Evolutionary conservation across 2,888 invertebrate species (phyloP).

Genomic region (Bellardia pandia): DNA sequence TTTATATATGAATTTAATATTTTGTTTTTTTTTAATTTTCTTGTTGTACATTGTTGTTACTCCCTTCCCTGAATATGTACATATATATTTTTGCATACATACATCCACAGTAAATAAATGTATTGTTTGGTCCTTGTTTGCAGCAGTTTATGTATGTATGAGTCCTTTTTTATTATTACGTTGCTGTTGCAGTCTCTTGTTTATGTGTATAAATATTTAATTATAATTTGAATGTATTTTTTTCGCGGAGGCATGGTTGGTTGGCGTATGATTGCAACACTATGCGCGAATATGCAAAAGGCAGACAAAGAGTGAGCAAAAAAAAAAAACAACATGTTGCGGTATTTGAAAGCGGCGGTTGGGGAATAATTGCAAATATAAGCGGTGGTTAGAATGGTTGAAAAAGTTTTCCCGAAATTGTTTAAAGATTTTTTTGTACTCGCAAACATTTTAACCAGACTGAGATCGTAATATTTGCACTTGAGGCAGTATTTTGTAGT

Average conservation of each 20-base stretch:
- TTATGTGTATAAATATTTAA: constrained; percentile 72
- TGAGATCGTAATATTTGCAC: constrained; percentile 27
- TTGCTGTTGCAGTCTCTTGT: constrained; percentile 57
- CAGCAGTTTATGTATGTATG: constrained; percentile 12
- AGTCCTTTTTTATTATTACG: constrained; percentile 38
- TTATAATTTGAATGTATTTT: constrained; percentile 71
- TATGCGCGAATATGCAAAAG: neutral
- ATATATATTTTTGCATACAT: constrained; percentile 1
- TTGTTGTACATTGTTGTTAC: constrained; percentile 14
- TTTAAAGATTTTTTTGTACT: neutral
- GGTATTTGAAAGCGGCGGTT: constrained; percentile 46
- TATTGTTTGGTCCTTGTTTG: constrained; percentile 28
- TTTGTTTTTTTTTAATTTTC: constrained; percentile 48
- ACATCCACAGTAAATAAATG: constrained; percentile 17
- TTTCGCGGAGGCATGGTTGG: constrained; percentile 50
- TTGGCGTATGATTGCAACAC: constrained; percentile 52
- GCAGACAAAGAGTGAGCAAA: neutral
- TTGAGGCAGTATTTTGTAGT: neutral
- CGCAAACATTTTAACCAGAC: constrained; percentile 3
- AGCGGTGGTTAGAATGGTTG: constrained; percentile 49
- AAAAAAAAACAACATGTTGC: constrained; percentile 23
- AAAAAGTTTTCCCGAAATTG: constrained; percentile 37
- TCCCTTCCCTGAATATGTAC: constrained; percentile 8
- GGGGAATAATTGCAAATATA: constrained; percentile 59
- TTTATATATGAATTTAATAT: constrained; percentile 76